Evolutionary conservation across 37 sponge, comb jelly and placozoan genomes (phyloP), one percentile per base, ranked within the genome.

Genomic region (Agelas oroides): DNA sequence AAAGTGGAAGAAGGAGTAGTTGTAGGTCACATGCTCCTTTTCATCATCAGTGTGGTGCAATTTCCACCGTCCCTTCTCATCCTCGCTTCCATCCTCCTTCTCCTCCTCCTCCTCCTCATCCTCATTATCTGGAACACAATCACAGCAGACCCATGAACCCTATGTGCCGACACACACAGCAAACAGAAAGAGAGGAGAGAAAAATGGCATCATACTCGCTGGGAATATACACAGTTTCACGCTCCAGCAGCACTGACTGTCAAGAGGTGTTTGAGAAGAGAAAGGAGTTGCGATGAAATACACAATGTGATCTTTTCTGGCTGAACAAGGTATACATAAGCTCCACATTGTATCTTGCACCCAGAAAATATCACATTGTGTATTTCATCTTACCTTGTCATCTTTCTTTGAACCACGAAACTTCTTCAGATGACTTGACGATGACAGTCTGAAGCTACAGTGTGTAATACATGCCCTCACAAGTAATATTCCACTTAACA

Each of bases 1-100:
- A 81, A 94, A 93, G 80, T 99, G 99, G 86, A 95, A 99, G 94
- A 99, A 99, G 23, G 97, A 91, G 85, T 99, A 99, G 65, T 90
- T 94, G 88, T 99, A 99, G 0, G 95, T 93, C 46, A 99, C 99
- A 17, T 84, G 54, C 20, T 93, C 86, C 68, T 92, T 85, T 83
- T 99, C 99, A 62, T 96, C 92, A 75, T 99, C 92, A 13, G 53
- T 59, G 34, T 85, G 89, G 15, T 78, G 60, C 64, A 83, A 70
- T 30, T 60, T 59, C 53, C 40, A 65, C 24, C 80, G 78, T 55
- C 84, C 77, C 34, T 82, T 81, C 24, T 86, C n/a, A n/a, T n/a
- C n/a, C n/a, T n/a, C n/a, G n/a, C n/a, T n/a, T n/a, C n/a, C 93
- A 38, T 90, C 94, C 1, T 77, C 88, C 30, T 83, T 84, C 28